phyloP scores from a whole-genome alignment of 2,113 vertebrate species.

The Mormoops blainvillei region DNA sequence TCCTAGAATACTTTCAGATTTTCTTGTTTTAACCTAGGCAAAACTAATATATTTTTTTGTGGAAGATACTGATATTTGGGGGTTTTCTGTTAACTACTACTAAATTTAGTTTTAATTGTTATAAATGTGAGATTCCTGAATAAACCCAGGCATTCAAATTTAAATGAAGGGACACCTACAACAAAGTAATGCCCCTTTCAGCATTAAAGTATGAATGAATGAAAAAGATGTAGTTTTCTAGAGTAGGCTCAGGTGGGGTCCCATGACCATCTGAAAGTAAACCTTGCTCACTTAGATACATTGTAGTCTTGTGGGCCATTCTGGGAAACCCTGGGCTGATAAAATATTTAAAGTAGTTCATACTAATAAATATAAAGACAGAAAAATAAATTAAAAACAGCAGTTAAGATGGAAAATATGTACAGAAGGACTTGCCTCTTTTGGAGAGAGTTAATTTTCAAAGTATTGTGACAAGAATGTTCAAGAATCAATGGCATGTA shows the following conservation, averaged over 20 bases:
- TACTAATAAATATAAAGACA: background rate
- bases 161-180: background rate
- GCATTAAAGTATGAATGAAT: background rate
- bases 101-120: background rate
- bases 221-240: background rate
- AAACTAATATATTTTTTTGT: background rate
- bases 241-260: background rate
- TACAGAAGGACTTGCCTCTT: background rate
- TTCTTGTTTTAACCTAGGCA: background rate
- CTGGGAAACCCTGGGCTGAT: background rate
- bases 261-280: background rate
- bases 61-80: background rate
- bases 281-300: background rate
- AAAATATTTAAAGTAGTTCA: background rate
- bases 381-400: background rate
- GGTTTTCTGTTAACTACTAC: background rate
- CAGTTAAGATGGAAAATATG: background rate
- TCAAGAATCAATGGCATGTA: background rate
- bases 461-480: background rate
- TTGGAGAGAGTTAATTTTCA: background rate
- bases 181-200: background rate
- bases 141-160: background rate
- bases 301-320: background rate
- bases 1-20: background rate
- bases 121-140: background rate